phyloP scores from a whole-genome alignment of 1,140 invertebrate species.

The Brachystomella parvula region DNA sequence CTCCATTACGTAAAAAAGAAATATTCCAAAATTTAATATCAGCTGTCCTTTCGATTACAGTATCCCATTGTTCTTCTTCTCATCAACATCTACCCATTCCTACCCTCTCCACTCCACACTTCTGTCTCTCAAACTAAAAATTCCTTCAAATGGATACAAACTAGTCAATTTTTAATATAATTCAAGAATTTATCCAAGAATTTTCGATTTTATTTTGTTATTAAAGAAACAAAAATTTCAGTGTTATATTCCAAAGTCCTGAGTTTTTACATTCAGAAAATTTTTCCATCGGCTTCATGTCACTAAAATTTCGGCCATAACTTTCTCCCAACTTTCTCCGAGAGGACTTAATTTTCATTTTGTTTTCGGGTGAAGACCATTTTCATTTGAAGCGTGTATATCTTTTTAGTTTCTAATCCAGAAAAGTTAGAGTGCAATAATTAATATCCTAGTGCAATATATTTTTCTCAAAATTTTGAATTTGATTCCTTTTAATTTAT shows the following conservation, averaged over 20 bases:
- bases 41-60: constrained; percentile 34
- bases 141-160: neutral
- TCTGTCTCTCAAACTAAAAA: neutral
- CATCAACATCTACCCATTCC: neutral
- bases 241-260: too few relatives aligned
- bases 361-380: too few relatives aligned
- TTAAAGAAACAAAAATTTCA: too few relatives aligned
- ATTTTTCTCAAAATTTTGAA: neutral
- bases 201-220: too few relatives aligned
- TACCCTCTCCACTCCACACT: neutral
- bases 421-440: too few relatives aligned
- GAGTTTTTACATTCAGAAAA: too few relatives aligned
- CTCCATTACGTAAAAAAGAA: constrained; percentile 35
- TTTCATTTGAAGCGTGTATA: too few relatives aligned
- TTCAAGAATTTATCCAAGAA: too few relatives aligned
- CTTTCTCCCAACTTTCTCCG: neutral
- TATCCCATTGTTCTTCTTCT: constrained; percentile 14
- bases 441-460: neutral
- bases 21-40: constrained; percentile 34
- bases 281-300: too few relatives aligned
- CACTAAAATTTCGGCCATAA: too few relatives aligned
- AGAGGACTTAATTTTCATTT: too few relatives aligned
- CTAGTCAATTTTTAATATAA: constrained; percentile 7
- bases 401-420: too few relatives aligned
- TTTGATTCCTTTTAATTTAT: neutral